A percentile compares a stretch with the other conserved stretches of the same genome.
Evolutionary conservation across 2,888 invertebrate species (phyloP).

Genomic region (Cheilosia pagana): DNA sequence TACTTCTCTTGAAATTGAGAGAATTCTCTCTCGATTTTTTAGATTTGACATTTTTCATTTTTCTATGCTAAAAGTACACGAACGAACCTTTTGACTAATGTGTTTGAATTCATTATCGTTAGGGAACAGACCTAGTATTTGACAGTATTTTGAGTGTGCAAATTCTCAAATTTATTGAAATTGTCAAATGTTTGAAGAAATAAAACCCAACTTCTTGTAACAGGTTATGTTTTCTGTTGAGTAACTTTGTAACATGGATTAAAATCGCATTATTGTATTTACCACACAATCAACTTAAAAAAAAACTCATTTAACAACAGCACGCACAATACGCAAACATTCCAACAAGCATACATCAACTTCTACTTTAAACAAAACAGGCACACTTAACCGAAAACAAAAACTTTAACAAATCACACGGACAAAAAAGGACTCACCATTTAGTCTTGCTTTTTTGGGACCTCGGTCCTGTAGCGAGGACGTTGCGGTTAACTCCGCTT

Average conservation of each 20-base stretch:
- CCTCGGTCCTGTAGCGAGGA: conserved; percentile 92
- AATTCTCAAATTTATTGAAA: too few relatives aligned
- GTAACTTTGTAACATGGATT: neutral
- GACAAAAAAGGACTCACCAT: conserved; percentile 87
- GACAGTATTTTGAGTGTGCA: too few relatives aligned
- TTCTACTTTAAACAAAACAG: conserved; percentile 49
- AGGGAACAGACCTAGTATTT: too few relatives aligned
- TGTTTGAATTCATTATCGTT: too few relatives aligned
- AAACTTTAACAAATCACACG: neutral
- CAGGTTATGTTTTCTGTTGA: too few relatives aligned
- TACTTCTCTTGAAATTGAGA: too few relatives aligned
- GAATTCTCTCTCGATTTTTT: too few relatives aligned
- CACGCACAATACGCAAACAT: conserved; percentile 33
- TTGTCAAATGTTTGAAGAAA: too few relatives aligned
- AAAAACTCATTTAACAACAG: conserved; percentile 25
- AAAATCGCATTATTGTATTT: conserved; percentile 42
- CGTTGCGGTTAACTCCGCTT: conserved; percentile 90
- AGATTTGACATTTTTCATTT: too few relatives aligned
- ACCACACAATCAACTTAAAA: neutral
- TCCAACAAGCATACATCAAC: conserved; percentile 54
- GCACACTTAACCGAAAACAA: conserved; percentile 19
- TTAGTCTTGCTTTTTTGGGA: conserved; percentile 92
- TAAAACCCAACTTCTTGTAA: too few relatives aligned
- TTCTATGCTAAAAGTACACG: too few relatives aligned
- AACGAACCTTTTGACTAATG: too few relatives aligned